These are phyloP conservation scores for Rambutsinella grinnellia DNA, from an alignment of 2,888 invertebrate species.

Conservation along the genomic window DNA sequence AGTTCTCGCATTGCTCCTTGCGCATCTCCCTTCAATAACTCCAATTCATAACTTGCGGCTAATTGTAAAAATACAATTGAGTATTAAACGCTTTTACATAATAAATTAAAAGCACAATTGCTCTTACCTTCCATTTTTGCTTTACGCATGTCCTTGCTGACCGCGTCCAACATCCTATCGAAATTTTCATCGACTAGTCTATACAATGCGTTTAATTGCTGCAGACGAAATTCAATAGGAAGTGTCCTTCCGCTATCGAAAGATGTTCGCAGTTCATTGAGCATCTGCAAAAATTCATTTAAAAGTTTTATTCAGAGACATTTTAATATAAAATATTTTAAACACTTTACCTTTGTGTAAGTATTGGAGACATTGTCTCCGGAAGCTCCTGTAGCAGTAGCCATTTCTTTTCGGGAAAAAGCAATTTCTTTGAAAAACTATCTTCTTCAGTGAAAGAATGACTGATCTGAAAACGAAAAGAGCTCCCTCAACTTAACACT, in stretches of 20 bases:
- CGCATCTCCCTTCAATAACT: constrained; percentile 43
- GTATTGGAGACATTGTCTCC: not conserved
- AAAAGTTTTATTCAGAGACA: no score
- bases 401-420: no score
- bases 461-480: no score
- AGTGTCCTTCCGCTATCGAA: constrained; percentile 87
- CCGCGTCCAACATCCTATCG: constrained; percentile 79
- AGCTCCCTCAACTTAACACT: no score
- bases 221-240: constrained; percentile 82
- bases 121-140: constrained; percentile 58
- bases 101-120: not conserved
- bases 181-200: constrained; percentile 85
- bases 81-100: not conserved
- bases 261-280: constrained; percentile 79
- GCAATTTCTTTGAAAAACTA: no score
- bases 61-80: not conserved
- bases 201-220: constrained; percentile 82
- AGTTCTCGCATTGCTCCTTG: constrained; percentile 34
- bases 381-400: not conserved
- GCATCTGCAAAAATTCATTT: constrained; percentile 72
- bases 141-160: constrained; percentile 83
- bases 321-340: no score
- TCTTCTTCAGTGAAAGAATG: not conserved
- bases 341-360: constrained; percentile 25
- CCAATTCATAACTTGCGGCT: constrained; percentile 56